Base-by-base conservation (phyloP, 2,113 vertebrate genomes). In the Rhizomys pruinosus region DNA sequence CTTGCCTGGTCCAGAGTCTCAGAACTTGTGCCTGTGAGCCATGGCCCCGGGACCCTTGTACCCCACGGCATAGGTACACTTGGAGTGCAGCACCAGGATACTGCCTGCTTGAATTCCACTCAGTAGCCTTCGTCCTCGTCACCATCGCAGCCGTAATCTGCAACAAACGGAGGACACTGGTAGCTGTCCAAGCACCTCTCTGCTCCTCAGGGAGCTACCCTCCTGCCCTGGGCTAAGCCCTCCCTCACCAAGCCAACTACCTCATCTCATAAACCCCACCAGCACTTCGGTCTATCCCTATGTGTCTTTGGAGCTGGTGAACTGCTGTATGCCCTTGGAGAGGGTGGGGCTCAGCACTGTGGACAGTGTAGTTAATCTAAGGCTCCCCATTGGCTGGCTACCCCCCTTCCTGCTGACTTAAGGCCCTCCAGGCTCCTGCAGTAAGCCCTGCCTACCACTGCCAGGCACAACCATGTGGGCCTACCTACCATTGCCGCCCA, bases 141-240 rank as follows among this genome's bases (percentile, higher is more conserved):
- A 22, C 98, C 96, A 0, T 99, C 99, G 86, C 98, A 99, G 95
- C 99, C 99, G 0, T 99, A 99, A 98, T 99, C 99, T 99, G 98
- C 84, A 98, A 97, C 29, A 92, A 42, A 96, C 2, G 80, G n/a
- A 37, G 29, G 37, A 47, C 1, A 12, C 4, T 3, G 0, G 11
- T 7, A 20, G 39, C 19, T 3, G 29, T 71, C 25, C 3, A 23
- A 64, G 55, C 8, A 19, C 19, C 37, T 27, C 12, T 73, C 55
- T 42, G 12, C 19, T 66, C 4, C 63, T 19, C 1, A 2, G 20
- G 19, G 39, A 81, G 34, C 3, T 37, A 42, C 72, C 23, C 23
- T 73, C 72, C 20, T 0, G 0, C 7, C 17, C 2, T 29, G 29
- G 66, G 39, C 61, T 47, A 52, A 10, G 22, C 15, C n/a, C 55